Evolutionary conservation across 2,797 vertebrate species (phyloP), one percentile per base, ranked within the genome.

Genomic region (Coluber constrictor): DNA sequence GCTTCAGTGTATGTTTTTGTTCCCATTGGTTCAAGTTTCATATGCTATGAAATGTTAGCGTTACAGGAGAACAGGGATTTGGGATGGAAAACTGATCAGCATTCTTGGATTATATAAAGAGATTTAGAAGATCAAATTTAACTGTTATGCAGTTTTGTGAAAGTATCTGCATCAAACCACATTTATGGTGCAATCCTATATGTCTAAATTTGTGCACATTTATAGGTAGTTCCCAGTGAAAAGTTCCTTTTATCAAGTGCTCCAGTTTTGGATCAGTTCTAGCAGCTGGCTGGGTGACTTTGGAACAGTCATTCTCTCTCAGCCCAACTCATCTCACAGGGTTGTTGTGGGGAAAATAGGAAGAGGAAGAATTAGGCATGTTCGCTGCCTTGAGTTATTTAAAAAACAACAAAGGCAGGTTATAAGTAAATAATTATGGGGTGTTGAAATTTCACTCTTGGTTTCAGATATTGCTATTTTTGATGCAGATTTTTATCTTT

Each of bases 11-110:
- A 25, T 91, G 29, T 1, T 56, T 25, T 83, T 32, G 16, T 93
- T 95, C 93, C 54, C 9, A 32, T 47, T 86, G 51, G 92, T 54
- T 95, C 37, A 16, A 9, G 5, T 94, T 96, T 95, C 89, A 56
- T 32, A 23, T 25, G 23, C 88, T 87, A 32, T 93, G 83, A 88
- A 90, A 79, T 87, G 32, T 56, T 94, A 55, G 27, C 7, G 25
- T 23, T 79, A 92, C 87, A 70, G 57, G 20, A 70, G 90, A 13
- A n/a, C 54, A 86, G 83, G 61, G 32, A 88, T 70, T 66, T 61
- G 47, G 79, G 12, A n/a, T 59, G 83, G 32, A 59, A 87, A 87
- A 23, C 18, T 90, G 32, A 90, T 37, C 55, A 61, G 18, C 54
- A 57, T 27, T 70, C 63, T 92, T 23, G 12, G 4, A 32, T 93